Conservation (phyloP, 2,888 invertebrate genomes). For the Epirrhoe tristata region DNA sequence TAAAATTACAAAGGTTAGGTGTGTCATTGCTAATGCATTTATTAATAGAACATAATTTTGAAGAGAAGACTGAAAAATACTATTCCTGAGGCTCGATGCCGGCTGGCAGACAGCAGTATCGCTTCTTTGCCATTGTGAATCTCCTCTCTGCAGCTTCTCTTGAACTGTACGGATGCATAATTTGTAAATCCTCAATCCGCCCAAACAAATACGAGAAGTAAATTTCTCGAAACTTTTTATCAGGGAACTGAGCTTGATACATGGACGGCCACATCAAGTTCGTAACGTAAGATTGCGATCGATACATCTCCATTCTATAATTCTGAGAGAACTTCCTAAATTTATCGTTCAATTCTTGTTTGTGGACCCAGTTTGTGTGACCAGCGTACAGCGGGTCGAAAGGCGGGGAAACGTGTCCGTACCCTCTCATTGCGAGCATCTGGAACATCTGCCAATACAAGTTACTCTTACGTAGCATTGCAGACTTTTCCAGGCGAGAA, state of each 20-base stretch:
- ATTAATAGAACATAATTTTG: constrained; percentile 1
- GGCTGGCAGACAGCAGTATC: constrained; percentile 63
- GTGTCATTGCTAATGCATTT: constrained; percentile 1
- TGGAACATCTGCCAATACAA: constrained; percentile 63
- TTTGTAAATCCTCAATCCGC: constrained; percentile 60
- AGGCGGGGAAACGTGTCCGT: constrained; percentile 60
- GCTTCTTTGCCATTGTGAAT: constrained; percentile 48
- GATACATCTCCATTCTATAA: constrained; percentile 63
- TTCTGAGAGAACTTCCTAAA: constrained; percentile 57
- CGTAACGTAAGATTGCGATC: constrained; percentile 61
- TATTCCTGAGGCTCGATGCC: constrained; percentile 49
- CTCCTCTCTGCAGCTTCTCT: constrained; percentile 57
- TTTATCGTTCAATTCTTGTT: constrained; percentile 60
- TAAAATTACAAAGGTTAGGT: constrained; percentile 2
- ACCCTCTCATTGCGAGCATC: constrained; percentile 53
- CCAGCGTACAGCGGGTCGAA: constrained; percentile 54
- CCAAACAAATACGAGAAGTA: constrained; percentile 71
- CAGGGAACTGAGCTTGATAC: constrained; percentile 71
- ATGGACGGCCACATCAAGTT: constrained; percentile 76
- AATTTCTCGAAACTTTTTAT: constrained; percentile 76
- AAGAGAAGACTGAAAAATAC: background rate
- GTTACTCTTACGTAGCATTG: constrained; percentile 57
- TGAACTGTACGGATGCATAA: constrained; percentile 68
- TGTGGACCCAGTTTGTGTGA: constrained; percentile 65
- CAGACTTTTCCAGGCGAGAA: constrained; percentile 49